Percentiles rank a stretch among this genome's conserved stretches.
Conservation (phyloP, 2,797 vertebrate genomes). For the Lepus townsendii region DNA sequence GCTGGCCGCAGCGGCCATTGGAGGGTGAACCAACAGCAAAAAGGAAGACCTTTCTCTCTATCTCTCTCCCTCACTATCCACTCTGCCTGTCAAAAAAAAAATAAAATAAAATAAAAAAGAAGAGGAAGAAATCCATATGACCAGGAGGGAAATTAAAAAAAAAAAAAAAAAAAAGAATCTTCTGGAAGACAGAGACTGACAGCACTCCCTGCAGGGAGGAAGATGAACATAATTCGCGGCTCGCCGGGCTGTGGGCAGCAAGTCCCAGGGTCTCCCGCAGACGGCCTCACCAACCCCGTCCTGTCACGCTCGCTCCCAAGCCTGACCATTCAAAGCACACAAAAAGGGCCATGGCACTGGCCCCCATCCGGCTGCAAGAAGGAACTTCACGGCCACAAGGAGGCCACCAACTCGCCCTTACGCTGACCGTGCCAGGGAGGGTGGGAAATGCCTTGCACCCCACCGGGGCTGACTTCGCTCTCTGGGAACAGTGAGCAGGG, state of each 20-base stretch:
- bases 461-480: conserved; percentile 10
- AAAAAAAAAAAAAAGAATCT: too few relatives aligned
- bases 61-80: too few relatives aligned
- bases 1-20: too few relatives aligned
- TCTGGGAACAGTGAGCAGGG: neutral
- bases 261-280: neutral
- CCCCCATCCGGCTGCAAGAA: conserved; percentile 31
- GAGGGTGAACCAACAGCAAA: too few relatives aligned
- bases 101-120: too few relatives aligned
- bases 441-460: neutral
- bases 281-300: neutral
- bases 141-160: too few relatives aligned
- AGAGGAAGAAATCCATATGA: too few relatives aligned
- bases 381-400: conserved; percentile 37
- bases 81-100: too few relatives aligned
- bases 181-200: conserved; percentile 35
- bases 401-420: conserved; percentile 49
- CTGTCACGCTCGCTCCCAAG: neutral
- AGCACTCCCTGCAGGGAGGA: neutral
- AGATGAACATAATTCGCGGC: neutral
- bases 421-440: conserved; percentile 29
- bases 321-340: neutral
- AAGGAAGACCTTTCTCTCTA: too few relatives aligned
- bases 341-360: neutral
- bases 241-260: neutral